Evolutionary conservation across 2,797 vertebrate genomes (phyloP), one percentile per base, ranked within the genome.

Genomic region (Sandelia bainsii): DNA sequence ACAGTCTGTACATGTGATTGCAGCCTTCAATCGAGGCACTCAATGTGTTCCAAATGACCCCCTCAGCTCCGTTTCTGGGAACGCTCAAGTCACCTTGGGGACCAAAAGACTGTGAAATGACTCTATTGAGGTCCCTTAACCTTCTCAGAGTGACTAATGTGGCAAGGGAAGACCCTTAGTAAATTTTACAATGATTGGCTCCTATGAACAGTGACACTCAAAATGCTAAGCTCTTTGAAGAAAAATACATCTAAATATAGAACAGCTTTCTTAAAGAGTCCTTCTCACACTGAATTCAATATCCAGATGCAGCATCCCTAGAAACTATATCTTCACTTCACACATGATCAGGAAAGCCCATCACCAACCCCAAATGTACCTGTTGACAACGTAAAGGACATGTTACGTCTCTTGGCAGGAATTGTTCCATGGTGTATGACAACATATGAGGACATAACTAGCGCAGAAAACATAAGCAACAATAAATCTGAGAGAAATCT

Each of bases 81-180:
- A 66, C 27, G 44, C 83, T 84, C 25, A 49, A 86, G 77, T 91
- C 84, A 87, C 89, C 80, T 83, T 84, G 88, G 83, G 62, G 74
- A 86, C 80, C 72, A 71, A 77, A 89, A 79, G 79, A 85, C 87
- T 87, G 87, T 87, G 85, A 86, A 91, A 91, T 79, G 77, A 84
- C 83, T 87, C 69, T 60, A 62, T 63, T 40, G 76, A 84, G 87
- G 87, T 87, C 84, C 84, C 73, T 86, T 89, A 84, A 87, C 88
- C 86, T 86, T 86, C 69, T 69, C 58, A 29, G 16, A 77, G 65
- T 0, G 44, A 61, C 65, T 65, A 78, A 81, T 27, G 8, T 46
- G 13, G 69, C 14, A n/a, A 83, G 71, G 68, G 72, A 82, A 80
- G 74, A 77, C 73, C 71, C 57, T 46, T 14, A 27, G 62, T 74